Percentiles rank a stretch among this genome's conserved stretches.
phyloP scores from a whole-genome alignment of 37 sponge, comb jelly and placozoan genomes.

The Diacarnus erythraeanus region DNA sequence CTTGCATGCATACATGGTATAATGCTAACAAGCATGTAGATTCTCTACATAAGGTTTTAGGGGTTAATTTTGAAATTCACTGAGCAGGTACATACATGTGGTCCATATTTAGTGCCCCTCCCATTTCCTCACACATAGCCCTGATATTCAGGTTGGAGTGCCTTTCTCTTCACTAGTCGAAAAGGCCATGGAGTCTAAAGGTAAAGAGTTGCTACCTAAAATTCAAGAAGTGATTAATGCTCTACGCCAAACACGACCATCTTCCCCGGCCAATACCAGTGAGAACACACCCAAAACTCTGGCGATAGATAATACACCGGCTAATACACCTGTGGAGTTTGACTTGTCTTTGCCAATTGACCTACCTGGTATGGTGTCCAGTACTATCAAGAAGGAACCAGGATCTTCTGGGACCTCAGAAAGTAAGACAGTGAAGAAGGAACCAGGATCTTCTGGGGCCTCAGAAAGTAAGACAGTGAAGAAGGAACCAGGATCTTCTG shows the following conservation, averaged over 20 bases:
- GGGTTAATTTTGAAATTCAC: too few relatives aligned
- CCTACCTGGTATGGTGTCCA: conserved; percentile 30
- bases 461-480: neutral
- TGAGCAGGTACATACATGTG: too few relatives aligned
- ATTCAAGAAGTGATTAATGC: conserved; percentile 34
- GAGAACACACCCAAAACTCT: neutral
- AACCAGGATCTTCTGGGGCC: neutral
- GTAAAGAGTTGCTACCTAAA: conserved; percentile 46
- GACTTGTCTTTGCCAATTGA: conserved; percentile 41
- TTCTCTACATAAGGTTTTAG: too few relatives aligned
- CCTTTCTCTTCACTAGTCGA: conserved; percentile 35
- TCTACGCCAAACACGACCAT: neutral
- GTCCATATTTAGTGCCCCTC: neutral
- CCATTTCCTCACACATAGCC: neutral
- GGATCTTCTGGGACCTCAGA: neutral
- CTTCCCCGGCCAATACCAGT: neutral
- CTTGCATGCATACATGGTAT: too few relatives aligned
- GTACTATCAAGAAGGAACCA: conserved; percentile 5
- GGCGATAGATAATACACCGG: neutral
- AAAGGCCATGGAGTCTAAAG: conserved; percentile 45
- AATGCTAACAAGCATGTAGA: too few relatives aligned
- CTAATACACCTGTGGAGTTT: neutral
- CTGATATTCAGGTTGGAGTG: conserved; percentile 40
- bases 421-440: too few relatives aligned
- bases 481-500: too few relatives aligned